A percentile compares a stretch with the other conserved stretches of the same genome.
phyloP scores from a whole-genome alignment of 2,797 vertebrate genomes.

The Notoglanidium macrostoma region DNA sequence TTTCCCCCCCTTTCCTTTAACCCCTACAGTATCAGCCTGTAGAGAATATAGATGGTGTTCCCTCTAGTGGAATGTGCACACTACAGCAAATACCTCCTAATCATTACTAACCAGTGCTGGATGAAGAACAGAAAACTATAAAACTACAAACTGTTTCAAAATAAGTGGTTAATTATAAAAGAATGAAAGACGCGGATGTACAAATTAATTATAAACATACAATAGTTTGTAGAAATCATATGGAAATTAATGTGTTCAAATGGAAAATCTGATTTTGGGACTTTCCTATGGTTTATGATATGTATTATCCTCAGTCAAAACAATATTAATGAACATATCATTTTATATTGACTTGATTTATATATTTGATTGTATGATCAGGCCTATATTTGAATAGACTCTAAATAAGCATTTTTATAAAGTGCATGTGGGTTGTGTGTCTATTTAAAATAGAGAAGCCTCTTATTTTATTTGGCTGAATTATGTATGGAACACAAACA shows the following conservation, averaged over 20 bases:
- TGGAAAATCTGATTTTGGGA: not conserved
- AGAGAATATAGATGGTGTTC: not conserved
- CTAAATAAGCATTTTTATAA: not conserved
- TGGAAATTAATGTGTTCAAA: not conserved
- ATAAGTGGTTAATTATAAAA: not conserved
- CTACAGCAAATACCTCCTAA: not conserved
- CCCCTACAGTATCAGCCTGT: not conserved
- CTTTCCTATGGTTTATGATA: not conserved
- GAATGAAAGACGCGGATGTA: not conserved
- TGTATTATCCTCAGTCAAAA: not conserved
- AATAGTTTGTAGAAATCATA: not conserved
- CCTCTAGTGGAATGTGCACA: conserved; percentile 9
- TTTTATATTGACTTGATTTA: not conserved
- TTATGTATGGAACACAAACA: not conserved
- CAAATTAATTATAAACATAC: not conserved
- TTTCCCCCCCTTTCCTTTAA: not conserved
- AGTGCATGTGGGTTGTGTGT: not conserved
- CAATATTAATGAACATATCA: not conserved
- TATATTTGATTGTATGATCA: not conserved
- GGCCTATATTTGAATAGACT: not conserved
- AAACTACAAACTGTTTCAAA: not conserved
- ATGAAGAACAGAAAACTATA: not conserved
- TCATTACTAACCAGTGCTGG: not conserved
- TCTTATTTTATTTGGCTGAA: not conserved
- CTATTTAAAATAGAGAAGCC: not conserved